These are phyloP conservation scores for Ophthalmolycus amberensis DNA, from an alignment of 2,113 vertebrate genomes.

Conservation along the genomic window DNA sequence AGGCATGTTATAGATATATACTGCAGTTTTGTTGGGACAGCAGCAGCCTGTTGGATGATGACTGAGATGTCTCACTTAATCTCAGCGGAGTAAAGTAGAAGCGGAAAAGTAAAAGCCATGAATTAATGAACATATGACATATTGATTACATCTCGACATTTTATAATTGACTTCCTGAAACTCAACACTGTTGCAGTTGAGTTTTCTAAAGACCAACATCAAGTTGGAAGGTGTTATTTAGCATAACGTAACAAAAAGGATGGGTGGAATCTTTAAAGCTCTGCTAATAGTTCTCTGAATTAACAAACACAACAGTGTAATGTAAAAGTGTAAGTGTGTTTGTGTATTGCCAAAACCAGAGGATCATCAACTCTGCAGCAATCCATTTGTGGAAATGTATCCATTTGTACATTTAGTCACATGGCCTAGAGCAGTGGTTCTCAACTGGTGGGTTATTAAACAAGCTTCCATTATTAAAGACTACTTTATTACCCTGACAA, in stretches of 20 bases:
- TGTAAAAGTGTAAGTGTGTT: too few relatives aligned
- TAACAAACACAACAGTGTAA: too few relatives aligned
- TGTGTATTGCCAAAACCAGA: not conserved
- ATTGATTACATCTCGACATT: not conserved
- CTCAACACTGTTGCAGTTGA: not conserved
- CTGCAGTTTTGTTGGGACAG: slow-evolving; percentile 16
- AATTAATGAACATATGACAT: not conserved
- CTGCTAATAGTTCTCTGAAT: not conserved
- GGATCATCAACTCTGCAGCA: not conserved
- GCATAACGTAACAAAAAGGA: not conserved
- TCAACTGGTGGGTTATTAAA: too few relatives aligned
- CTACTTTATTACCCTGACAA: too few relatives aligned
- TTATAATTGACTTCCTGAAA: not conserved
- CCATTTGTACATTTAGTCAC: too few relatives aligned
- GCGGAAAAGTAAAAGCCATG: not conserved
- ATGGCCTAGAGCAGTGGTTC: too few relatives aligned
- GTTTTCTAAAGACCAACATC: not conserved
- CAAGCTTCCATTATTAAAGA: too few relatives aligned
- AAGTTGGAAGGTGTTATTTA: not conserved
- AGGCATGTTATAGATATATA: not conserved
- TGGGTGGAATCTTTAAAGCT: not conserved
- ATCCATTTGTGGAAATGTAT: not conserved
- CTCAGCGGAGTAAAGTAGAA: not conserved
- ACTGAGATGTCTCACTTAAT: slow-evolving; percentile 6
- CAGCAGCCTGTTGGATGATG: slow-evolving; percentile 22